Evolutionary conservation across 2,797 vertebrate species (phyloP).

Genomic region (Melanotaenia boesemani): DNA sequence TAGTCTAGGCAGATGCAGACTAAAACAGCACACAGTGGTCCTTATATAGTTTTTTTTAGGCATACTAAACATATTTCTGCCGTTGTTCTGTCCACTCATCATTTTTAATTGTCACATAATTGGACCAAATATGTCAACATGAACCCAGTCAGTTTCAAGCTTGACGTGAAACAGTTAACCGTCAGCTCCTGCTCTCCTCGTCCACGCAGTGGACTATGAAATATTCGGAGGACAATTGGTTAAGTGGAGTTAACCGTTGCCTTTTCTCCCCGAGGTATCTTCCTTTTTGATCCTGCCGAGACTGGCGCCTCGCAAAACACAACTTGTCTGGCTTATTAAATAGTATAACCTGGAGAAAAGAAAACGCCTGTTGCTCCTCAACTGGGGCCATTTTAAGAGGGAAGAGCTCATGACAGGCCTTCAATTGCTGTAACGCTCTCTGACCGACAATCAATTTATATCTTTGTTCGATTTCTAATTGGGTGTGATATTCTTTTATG

Average conservation of each 20-base stretch:
- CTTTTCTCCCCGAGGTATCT: constrained; percentile 88
- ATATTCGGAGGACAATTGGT: constrained; percentile 87
- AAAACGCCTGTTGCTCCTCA: constrained; percentile 86
- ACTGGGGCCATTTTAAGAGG: constrained; percentile 80
- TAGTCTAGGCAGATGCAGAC: background rate
- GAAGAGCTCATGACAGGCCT: constrained; percentile 81
- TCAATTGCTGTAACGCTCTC: constrained; percentile 84
- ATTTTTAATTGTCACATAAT: background rate
- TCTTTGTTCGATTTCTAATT: constrained; percentile 54
- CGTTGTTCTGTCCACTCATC: background rate
- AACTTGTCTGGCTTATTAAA: constrained; percentile 91
- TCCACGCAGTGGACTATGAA: constrained; percentile 79
- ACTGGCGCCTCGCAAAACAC: constrained; percentile 89
- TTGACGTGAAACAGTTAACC: constrained; percentile 75
- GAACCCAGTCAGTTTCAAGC: background rate
- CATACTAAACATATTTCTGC: background rate
- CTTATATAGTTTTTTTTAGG: too few relatives aligned
- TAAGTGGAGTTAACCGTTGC: constrained; percentile 86
- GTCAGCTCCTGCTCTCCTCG: constrained; percentile 68
- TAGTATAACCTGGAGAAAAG: constrained; percentile 84
- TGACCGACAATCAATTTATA: constrained; percentile 80
- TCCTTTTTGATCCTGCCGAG: constrained; percentile 87
- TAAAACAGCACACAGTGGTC: too few relatives aligned
- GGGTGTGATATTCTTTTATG: constrained; percentile 6
- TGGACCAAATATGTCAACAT: background rate